Evolutionary conservation across 37 sponge, comb jelly and placozoan genomes (phyloP).

Genomic region (Mnemiopsis leidyi): DNA sequence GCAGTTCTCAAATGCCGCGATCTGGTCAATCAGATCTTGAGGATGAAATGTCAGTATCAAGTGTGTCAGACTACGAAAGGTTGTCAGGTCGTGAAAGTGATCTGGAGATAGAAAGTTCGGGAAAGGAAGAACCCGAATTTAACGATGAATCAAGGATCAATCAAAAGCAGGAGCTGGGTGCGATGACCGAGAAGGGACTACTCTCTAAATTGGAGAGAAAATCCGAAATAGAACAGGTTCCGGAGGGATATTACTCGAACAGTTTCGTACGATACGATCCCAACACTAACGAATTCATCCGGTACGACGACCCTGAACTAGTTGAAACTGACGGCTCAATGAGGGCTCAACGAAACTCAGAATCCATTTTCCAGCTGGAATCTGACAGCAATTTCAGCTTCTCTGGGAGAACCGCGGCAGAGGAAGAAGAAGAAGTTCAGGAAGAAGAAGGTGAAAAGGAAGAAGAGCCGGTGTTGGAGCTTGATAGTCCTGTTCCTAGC

Average conservation of each 20-base stretch:
- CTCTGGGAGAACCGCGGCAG: not conserved
- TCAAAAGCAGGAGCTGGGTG: not conserved
- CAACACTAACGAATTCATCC: not conserved
- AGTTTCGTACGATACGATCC: not conserved
- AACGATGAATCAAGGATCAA: too few species aligned
- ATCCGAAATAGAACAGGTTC: not conserved
- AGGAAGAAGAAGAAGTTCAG: too few species aligned
- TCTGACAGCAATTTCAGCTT: slow-evolving; percentile 7
- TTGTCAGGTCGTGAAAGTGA: not conserved
- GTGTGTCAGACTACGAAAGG: not conserved
- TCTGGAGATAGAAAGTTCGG: not conserved
- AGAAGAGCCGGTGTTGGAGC: not conserved
- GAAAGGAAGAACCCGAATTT: not conserved
- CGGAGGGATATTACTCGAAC: not conserved
- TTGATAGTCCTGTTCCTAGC: not conserved
- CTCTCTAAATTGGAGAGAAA: not conserved
- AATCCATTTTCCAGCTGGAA: not conserved
- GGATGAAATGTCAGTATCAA: not conserved
- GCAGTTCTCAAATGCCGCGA: not conserved
- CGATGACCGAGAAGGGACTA: not conserved
- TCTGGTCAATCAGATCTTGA: too few species aligned
- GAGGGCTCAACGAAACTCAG: not conserved
- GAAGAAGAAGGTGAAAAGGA: too few species aligned
- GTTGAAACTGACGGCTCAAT: not conserved
- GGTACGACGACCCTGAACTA: not conserved